These are phyloP conservation scores for Melipona beecheii DNA, from an alignment of 2,888 invertebrate genomes.

Conservation along the genomic window DNA sequence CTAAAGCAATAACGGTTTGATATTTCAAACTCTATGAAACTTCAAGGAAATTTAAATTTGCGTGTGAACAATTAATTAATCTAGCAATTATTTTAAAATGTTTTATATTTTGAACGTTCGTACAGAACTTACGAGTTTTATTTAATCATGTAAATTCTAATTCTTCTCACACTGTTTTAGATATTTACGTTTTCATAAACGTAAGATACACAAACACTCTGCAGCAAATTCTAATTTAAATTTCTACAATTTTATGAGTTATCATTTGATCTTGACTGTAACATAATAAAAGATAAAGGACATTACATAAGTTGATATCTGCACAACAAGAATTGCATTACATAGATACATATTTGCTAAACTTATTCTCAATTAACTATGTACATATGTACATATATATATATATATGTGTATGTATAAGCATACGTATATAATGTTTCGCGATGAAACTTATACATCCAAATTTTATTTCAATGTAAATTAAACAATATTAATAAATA, in stretches of 20 bases:
- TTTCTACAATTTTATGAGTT: neutral
- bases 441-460: neutral
- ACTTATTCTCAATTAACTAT: too few relatives aligned
- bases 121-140: neutral
- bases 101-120: neutral
- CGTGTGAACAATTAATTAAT: neutral
- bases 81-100: neutral
- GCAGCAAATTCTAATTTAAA: neutral
- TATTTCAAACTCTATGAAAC: slow-evolving; percentile 14
- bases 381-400: too few relatives aligned
- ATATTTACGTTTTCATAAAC: neutral
- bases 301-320: slow-evolving; percentile 28
- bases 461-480: neutral
- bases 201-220: neutral
- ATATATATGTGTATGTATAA: too few relatives aligned
- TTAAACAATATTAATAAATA: neutral
- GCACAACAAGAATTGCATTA: neutral
- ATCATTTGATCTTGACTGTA: neutral
- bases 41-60: slow-evolving; percentile 3
- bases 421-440: too few relatives aligned
- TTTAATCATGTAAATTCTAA: neutral
- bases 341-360: too few relatives aligned
- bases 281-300: neutral
- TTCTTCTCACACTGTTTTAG: neutral
- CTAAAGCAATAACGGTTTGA: neutral